phyloP scores from a whole-genome alignment of 2,113 vertebrate species.

The Gobiocypris rarus region DNA sequence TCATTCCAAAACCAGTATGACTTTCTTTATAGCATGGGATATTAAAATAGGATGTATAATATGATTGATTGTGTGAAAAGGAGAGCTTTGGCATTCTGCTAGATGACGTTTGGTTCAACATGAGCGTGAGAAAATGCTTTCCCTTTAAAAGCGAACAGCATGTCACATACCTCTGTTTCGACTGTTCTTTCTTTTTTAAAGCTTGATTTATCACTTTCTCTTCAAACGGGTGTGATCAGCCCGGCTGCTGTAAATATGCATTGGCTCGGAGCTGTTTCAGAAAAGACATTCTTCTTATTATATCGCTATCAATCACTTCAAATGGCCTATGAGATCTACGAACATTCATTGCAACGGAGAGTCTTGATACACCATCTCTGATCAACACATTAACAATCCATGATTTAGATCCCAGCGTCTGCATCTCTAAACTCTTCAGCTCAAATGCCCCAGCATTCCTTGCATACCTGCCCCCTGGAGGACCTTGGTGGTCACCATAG shows the following conservation, averaged over 20 bases:
- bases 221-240: conserved; percentile 16
- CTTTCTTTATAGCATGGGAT: not conserved
- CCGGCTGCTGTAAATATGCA: not conserved
- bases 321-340: not conserved
- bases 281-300: not conserved
- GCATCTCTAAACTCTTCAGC: conserved; percentile 18
- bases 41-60: not conserved
- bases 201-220: conserved; percentile 3
- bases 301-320: not conserved
- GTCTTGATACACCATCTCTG: not conserved
- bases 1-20: not conserved
- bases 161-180: not conserved
- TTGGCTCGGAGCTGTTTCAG: not conserved
- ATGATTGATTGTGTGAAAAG: not conserved
- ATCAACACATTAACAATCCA: not conserved
- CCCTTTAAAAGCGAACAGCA: not conserved
- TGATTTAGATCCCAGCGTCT: not conserved
- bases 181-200: conserved; percentile 12
- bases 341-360: not conserved
- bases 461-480: conserved; percentile 36
- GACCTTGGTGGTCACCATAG: conserved; percentile 39
- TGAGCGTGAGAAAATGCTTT: not conserved
- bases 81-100: not conserved
- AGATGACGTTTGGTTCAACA: not conserved
- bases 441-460: conserved; percentile 40